Base-by-base conservation (phyloP, 2,797 vertebrate species). In the Loris lydekkerianus region DNA sequence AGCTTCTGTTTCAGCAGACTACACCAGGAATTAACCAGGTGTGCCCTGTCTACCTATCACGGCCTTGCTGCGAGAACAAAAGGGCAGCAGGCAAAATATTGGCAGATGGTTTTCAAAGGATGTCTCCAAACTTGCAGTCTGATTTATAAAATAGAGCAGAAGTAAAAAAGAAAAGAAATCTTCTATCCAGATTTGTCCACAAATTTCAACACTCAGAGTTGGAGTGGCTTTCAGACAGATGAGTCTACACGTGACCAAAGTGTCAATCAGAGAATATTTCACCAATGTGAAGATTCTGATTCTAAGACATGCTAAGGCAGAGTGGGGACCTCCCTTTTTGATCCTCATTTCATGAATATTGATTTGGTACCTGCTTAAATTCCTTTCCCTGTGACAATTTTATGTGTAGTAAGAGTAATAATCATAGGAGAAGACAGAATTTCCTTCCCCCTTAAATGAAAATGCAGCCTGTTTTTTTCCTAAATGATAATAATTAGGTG, bases 401-500 rank as follows among this genome's bases (percentile, higher is more conserved):
- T 53, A 97, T 40, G 67, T 1, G 0, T 78, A 96, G 87, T 94
- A 96, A 97, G 97, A 97, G 43, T 67, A 9, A 86, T 97, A 85
- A 97, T 95, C 89, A 96, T 75, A n/a, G 84, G 56, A 69, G 85
- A 93, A 92, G 76, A 96, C 82, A 95, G 40, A 91, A 94, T 94
- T 97, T 96, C n/a, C 65, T 96, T 97, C 97, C 61, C 63, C 94
- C 94, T 97, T 98, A 95, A 96, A 40, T 92, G 69, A 92, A 97
- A 97, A 78, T 84, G 60, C 60, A 96, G 67, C 23, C 65, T 94
- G 5, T 81, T 95, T 80, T 63, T 87, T 94, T 34, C 34, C 93
- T 46, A 95, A 73, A 95, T 81, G 4, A 40, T 95, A 86, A 77
- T 97, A 98, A 98, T 98, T 98, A 98, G 93, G 88, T 96, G 65